Percentiles rank a stretch among this genome's conserved stretches.
These are phyloP conservation scores for Scaptomyza caliginosa DNA, from an alignment of 2,888 invertebrate genomes.

Conservation along the genomic window DNA sequence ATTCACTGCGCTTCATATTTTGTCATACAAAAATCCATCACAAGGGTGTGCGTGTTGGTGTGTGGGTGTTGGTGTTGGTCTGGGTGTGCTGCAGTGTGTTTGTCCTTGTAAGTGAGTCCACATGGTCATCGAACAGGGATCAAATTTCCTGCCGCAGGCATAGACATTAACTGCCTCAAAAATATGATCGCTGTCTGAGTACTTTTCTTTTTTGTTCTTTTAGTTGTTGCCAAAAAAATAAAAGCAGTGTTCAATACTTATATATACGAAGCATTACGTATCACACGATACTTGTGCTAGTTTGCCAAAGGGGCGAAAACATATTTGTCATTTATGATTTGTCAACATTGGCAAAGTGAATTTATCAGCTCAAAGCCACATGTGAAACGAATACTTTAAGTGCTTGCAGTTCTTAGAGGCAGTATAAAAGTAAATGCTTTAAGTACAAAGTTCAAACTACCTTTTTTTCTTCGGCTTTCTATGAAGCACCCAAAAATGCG, in stretches of 20 bases:
- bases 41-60: slow-evolving; percentile 4
- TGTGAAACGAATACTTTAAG: slow-evolving; percentile 1
- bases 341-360: background rate
- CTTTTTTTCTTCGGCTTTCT: too few relatives aligned
- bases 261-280: slow-evolving; percentile 6
- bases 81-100: slow-evolving; percentile 6
- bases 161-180: slow-evolving; percentile 2
- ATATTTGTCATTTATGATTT: slow-evolving; percentile 15
- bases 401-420: too few relatives aligned
- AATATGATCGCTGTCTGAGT: slow-evolving; percentile 46
- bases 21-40: background rate
- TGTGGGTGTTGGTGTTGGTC: background rate
- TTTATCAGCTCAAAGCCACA: slow-evolving; percentile 33
- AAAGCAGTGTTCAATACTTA: slow-evolving; percentile 11
- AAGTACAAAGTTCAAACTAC: too few relatives aligned
- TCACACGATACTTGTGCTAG: slow-evolving; percentile 6
- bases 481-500: background rate
- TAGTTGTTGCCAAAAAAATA: slow-evolving; percentile 4
- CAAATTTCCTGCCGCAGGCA: slow-evolving; percentile 43
- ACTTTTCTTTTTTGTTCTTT: too few relatives aligned
- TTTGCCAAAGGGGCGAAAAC: slow-evolving; percentile 11
- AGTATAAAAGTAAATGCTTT: too few relatives aligned
- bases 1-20: background rate
- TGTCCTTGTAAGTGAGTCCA: slow-evolving; percentile 12
- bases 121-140: slow-evolving; percentile 47